Base-by-base conservation (phyloP, 2,888 invertebrate species). In the Tridacna gigas region DNA sequence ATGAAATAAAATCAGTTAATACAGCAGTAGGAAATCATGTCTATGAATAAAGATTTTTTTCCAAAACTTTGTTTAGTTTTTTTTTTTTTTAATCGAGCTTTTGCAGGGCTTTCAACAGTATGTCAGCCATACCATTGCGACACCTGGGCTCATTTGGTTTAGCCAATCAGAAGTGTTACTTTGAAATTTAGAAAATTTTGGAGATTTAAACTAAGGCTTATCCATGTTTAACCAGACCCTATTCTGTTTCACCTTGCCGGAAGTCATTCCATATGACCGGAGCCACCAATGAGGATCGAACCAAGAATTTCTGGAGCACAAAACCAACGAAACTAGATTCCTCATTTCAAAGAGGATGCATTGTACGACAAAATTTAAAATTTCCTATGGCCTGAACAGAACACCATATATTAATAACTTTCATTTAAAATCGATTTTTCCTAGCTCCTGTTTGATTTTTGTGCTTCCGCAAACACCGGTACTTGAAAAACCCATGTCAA, bases 371-470 rank as follows among this genome's bases (percentile, higher is more conserved):
- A 15, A 20, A 3, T 56, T 22, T 13, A 13, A 25, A 3, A 63
- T 22, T 63, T 2, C 56, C n/a, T 20, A 9, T 67, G 45, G 67
- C 67, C 12, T 3, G 13, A 22, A 37, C 12, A 67, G 1, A 18
- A 37, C 28, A 37, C 67, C 67, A 67, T 67, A 67, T 12, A 28
- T 37, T 15, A 37, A 20, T 22, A n/a, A 71, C 71, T 71, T 71
- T 71, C 71, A 51, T 48, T 69, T 63, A 4, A 51, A 71, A 71
- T 71, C 71, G 71, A 71, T 71, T 71, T 71, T 71, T 71, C 51
- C 51, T 25, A 48, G 51, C 51, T 51, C 51, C 71, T 51, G 48
- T 48, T 71, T 71, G 20, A 26, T n/a, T 71, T 71, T 51, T 71
- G 51, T 45, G 71, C 71, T 71, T 71, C 71, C 71, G 71, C 71